A percentile compares a stretch with the other conserved stretches of the same genome.
Conservation (phyloP, 2,113 vertebrate species). For the Prionailurus viverrinus region DNA sequence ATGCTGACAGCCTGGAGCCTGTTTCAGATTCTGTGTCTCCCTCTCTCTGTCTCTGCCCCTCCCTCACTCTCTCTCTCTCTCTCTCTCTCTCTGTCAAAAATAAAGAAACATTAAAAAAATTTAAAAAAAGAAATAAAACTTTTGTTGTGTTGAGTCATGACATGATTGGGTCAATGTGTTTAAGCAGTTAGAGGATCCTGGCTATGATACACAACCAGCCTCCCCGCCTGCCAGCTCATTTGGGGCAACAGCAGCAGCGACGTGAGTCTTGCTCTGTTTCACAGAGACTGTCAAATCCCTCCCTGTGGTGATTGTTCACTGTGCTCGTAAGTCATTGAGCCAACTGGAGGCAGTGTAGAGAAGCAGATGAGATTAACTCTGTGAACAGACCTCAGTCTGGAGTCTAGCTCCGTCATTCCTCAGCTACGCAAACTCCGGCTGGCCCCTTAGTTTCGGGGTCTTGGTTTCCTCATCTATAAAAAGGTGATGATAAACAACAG, state of each 20-base stretch:
- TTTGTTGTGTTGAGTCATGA: not conserved
- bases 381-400: not conserved
- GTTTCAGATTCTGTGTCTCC: too few relatives aligned
- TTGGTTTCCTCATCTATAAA: constrained; percentile 1
- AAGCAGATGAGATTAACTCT: not conserved
- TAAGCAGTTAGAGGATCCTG: not conserved
- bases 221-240: not conserved
- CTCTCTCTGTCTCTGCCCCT: too few relatives aligned
- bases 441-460: not conserved
- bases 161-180: not conserved
- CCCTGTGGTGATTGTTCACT: not conserved
- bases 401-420: not conserved
- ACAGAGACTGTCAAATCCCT: not conserved
- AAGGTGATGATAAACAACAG: not conserved
- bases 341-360: not conserved
- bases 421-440: not conserved
- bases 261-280: not conserved
- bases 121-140: not conserved
- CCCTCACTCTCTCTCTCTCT: too few relatives aligned
- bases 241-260: not conserved
- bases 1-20: too few relatives aligned
- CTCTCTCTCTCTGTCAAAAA: too few relatives aligned
- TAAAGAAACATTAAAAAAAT: too few relatives aligned
- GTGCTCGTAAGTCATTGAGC: not conserved
- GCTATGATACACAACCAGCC: not conserved